phyloP scores from a whole-genome alignment of 1,140 invertebrate species.

The Eulimnadia texana region DNA sequence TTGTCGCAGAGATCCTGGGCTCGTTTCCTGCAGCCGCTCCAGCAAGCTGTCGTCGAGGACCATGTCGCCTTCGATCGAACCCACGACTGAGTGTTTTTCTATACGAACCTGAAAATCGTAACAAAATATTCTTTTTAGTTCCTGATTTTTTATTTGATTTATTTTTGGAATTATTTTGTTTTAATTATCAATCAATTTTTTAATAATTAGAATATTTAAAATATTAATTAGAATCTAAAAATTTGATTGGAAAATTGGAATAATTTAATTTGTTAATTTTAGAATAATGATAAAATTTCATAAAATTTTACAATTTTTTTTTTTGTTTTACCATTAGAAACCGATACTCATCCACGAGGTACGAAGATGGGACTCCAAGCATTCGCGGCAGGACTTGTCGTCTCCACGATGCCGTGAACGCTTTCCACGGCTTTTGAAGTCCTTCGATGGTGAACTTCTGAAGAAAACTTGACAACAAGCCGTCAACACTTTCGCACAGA shows the following conservation, averaged over 20 bases:
- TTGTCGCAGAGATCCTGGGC: background rate
- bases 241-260: no score
- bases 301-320: background rate
- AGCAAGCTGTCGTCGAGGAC: background rate
- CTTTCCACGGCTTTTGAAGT: slow-evolving; percentile 1
- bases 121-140: background rate
- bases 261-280: no score
- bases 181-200: no score
- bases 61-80: background rate
- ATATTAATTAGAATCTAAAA: no score
- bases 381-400: background rate
- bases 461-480: background rate
- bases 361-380: background rate
- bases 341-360: slow-evolving; percentile 3
- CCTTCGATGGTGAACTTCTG: slow-evolving; percentile 8
- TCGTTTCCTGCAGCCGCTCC: background rate
- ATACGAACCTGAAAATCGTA: background rate
- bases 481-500: background rate
- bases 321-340: background rate
- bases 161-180: no score
- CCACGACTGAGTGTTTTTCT: slow-evolving; percentile 2
- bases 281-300: background rate
- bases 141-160: background rate
- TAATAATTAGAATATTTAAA: no score
- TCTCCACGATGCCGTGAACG: slow-evolving; percentile 8